These are phyloP conservation scores for Actinernus sp. DNA, from an alignment of 92 coral and sea anemone genomes.

Conservation along the genomic window DNA sequence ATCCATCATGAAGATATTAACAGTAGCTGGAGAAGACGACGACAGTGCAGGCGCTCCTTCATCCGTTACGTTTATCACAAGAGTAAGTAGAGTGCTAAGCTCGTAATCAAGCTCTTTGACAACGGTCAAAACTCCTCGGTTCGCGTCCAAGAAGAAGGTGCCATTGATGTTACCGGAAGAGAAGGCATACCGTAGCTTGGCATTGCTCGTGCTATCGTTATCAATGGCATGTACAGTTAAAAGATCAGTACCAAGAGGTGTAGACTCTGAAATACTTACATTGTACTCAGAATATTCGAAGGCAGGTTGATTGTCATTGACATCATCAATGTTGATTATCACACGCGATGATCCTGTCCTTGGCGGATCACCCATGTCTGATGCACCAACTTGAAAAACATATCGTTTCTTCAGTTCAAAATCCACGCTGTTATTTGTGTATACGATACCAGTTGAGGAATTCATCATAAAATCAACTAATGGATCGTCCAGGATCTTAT, in stretches of 20 bases:
- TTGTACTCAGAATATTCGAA: slow-evolving; percentile 24
- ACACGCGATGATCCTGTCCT: slow-evolving; percentile 37
- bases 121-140: slow-evolving; percentile 28
- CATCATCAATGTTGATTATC: slow-evolving; percentile 28
- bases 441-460: slow-evolving; percentile 42
- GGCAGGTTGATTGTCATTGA: slow-evolving; percentile 58
- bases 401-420: slow-evolving; percentile 32
- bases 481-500: slow-evolving; percentile 21
- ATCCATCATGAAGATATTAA: slow-evolving; percentile 27
- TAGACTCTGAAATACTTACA: slow-evolving; percentile 41
- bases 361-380: slow-evolving; percentile 10
- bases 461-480: slow-evolving; percentile 20
- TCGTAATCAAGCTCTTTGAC: slow-evolving; percentile 27
- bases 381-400: slow-evolving; percentile 56
- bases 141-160: slow-evolving; percentile 21
- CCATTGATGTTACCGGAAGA: slow-evolving; percentile 44
- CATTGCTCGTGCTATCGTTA: slow-evolving; percentile 42
- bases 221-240: slow-evolving; percentile 34
- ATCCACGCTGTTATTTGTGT: slow-evolving; percentile 20
- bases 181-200: slow-evolving; percentile 23
- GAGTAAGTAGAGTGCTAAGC: slow-evolving; percentile 4
- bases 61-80: slow-evolving; percentile 41
- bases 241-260: slow-evolving; percentile 25
- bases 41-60: slow-evolving; percentile 32
- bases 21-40: slow-evolving; percentile 26